Base-by-base conservation (phyloP, 1,140 invertebrate species). In the Drosophila asahinai region DNA sequence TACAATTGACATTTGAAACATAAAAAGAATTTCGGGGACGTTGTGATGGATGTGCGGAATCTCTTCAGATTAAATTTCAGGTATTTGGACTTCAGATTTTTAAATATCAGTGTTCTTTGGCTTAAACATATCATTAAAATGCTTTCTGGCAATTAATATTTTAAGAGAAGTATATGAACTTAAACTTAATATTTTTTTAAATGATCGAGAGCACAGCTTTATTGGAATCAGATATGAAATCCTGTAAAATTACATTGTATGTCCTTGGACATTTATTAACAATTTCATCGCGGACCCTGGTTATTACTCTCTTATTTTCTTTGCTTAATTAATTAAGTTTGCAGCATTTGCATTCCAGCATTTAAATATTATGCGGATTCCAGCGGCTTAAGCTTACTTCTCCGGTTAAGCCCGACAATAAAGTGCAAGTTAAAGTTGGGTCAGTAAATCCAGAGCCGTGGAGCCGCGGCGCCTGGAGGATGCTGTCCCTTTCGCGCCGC, bases 381-480 rank as follows among this genome's bases (percentile, higher is more conserved):
- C 54, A 40, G 54, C 38, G 54, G 49, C 65, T 40, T 68, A 57
- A 47, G n/a, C 45, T 57, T 36, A 40, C 42, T 19, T 9, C 25
- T n/a, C 27, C n/a, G 48, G 36, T 12, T 27, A 42, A 54, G 62
- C 67, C 27, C 40, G 25, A 33, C 66, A 30, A 36, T 72, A 72
- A 72, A 72, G 27, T 42, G 48, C 19, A 71, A 73, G 52, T 60
- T 72, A 36, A 73, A 73, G 70, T 72, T 73, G 68, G 67, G 67
- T 43, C 70, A 59, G 68, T 73, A 51, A 73, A 72, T 73, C 25
- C 30, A 48, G 12, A 38, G 43, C 9, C 27, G 17, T 19, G 15
- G n/a, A 22, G 7, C 49, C 1, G 27, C 45, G 62, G 51, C 54
- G 45, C 45, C 47, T 36, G 33, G 27, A 55, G 45, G 59, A 49